Evolutionary conservation across 2,113 vertebrate genomes (phyloP).

Genomic region (Alligator sinensis): DNA sequence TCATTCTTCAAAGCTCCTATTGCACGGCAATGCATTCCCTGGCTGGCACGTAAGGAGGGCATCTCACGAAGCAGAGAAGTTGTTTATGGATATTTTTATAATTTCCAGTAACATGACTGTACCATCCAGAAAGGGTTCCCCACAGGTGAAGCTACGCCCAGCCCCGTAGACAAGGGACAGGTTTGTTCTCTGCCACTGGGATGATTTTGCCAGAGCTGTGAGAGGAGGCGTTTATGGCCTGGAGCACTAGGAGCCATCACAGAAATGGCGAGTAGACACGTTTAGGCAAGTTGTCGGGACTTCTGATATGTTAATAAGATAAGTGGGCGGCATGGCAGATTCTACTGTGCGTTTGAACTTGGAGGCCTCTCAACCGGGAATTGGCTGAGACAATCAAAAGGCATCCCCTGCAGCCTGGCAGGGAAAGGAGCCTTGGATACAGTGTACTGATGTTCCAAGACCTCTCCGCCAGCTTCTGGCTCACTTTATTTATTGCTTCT

Average conservation of each 20-base stretch:
- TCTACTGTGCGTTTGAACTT: background rate
- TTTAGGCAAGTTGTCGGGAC: background rate
- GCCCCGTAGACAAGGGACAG: background rate
- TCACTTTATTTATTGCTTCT: background rate
- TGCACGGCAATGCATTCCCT: background rate
- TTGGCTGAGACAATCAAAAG: background rate
- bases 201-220: background rate
- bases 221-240: background rate
- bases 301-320: accelerated
- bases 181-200: background rate
- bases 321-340: background rate
- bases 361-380: accelerated
- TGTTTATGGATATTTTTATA: background rate
- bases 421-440: background rate
- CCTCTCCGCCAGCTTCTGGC: background rate
- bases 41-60: background rate
- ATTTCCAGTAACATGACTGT: background rate
- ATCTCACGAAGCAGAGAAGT: background rate
- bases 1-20: accelerated
- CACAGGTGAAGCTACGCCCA: background rate
- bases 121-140: background rate
- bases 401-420: background rate
- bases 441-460: background rate
- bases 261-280: accelerated
- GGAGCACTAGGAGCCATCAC: background rate